Conservation (phyloP, 1,140 invertebrate genomes). For the Lanistes nyassanus region DNA sequence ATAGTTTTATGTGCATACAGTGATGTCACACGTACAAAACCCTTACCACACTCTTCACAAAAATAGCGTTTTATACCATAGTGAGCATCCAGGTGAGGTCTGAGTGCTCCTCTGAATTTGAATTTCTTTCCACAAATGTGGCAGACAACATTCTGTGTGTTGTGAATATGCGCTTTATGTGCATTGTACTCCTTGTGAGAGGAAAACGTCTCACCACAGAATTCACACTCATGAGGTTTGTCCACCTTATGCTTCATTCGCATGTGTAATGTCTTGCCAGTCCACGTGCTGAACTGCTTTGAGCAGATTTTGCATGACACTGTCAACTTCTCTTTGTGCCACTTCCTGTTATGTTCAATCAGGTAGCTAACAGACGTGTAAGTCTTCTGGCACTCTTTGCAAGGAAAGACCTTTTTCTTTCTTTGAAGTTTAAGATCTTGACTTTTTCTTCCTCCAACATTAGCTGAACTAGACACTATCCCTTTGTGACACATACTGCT, state of each 20-base stretch:
- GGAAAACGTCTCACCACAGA: constrained; percentile 11
- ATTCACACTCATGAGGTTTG: constrained; percentile 7
- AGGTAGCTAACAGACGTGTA: neutral
- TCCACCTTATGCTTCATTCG: constrained; percentile 5
- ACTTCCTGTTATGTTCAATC: constrained; percentile 1
- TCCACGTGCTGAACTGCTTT: constrained; percentile 1
- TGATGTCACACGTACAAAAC: constrained; percentile 17
- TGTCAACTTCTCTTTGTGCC: constrained; percentile 9
- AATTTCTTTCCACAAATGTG: constrained; percentile 22
- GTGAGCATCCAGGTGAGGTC: constrained; percentile 18
- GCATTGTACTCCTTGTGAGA: constrained; percentile 1
- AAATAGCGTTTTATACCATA: constrained; percentile 12
- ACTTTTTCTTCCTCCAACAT: neutral
- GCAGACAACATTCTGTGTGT: neutral
- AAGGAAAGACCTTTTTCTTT: neutral
- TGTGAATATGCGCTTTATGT: constrained; percentile 3
- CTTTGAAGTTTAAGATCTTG: neutral
- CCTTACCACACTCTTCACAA: constrained; percentile 23
- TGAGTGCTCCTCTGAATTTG: constrained; percentile 2
- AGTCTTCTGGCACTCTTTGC: constrained; percentile 13
- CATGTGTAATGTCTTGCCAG: constrained; percentile 18
- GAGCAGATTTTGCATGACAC: constrained; percentile 3
- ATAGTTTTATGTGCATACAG: constrained; percentile 8
- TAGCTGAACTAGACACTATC: neutral
- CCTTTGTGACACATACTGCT: neutral